A percentile compares a stretch with the other conserved stretches of the same genome.
These are phyloP conservation scores for Syrmaticus mikado DNA, from an alignment of 2,113 vertebrate genomes.

Conservation along the genomic window DNA sequence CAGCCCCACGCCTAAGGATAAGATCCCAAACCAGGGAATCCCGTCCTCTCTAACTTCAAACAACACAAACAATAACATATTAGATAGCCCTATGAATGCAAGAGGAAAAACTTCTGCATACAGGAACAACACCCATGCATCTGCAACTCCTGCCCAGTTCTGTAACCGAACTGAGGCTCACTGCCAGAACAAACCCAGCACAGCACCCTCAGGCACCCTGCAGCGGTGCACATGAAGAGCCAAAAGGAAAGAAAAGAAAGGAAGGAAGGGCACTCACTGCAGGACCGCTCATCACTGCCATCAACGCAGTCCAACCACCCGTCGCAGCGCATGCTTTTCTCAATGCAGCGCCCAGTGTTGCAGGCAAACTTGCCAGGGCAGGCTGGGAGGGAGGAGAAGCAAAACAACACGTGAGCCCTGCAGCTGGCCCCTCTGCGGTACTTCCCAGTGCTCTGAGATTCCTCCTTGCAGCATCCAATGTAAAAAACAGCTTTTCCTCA, in stretches of 20 bases:
- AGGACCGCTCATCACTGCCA: constrained; percentile 84
- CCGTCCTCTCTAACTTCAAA: not conserved
- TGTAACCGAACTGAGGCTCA: not conserved
- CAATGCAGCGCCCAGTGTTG: constrained; percentile 82
- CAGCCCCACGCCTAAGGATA: not conserved
- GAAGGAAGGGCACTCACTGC: constrained; percentile 78
- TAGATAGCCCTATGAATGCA: not conserved
- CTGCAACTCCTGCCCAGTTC: not conserved
- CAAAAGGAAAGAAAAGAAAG: too few species aligned
- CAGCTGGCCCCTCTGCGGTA: fast-evolving
- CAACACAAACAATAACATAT: not conserved
- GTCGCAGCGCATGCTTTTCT: constrained; percentile 80
- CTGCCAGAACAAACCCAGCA: not conserved
- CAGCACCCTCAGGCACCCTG: fast-evolving
- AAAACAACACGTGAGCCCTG: fast-evolving
- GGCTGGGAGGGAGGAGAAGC: constrained; percentile 69
- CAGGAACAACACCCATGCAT: fast-evolving
- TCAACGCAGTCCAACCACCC: constrained; percentile 94
- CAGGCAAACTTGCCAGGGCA: constrained; percentile 89
- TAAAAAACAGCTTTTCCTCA: not conserved
- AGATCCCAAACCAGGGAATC: not conserved
- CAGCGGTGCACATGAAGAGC: fast-evolving
- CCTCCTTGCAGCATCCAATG: not conserved
- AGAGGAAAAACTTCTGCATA: not conserved
- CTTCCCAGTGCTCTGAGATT: not conserved